Evolutionary conservation across 2,113 vertebrate genomes (phyloP), one percentile per base, ranked within the genome.

Genomic region (Heliornis fulica): DNA sequence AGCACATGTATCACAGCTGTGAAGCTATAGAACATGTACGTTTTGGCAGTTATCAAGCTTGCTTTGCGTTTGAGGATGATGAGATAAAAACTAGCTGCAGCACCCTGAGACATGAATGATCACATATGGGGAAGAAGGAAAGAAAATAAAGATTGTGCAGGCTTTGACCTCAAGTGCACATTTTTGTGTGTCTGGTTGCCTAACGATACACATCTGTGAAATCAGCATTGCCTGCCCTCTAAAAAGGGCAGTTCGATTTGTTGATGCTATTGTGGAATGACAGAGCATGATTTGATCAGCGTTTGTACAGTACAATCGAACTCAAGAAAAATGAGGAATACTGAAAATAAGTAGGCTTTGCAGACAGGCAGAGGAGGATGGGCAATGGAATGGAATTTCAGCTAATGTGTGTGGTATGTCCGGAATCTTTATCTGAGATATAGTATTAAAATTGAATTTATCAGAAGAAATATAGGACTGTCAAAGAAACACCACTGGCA

Each of bases 141-240:
- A 93, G 78, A 92, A 87, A 87, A 91, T 87, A 91, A 89, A 87
- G 84, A 69, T 66, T 85, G 29, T 80, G n/a, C 41, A 89, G 82
- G 48, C 20, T 83, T 91, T 95, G 91, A 95, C 91, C 87, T 88
- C 74, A 61, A 95, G 61, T 63, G 45, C 75, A 76, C 54, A 87
- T 95, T 94, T 97, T 91, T 94, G 36, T 93, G 57, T 70, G 82
- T 91, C 87, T 95, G 78, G 41, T n/a, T 95, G 81, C 34, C 45
- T 96, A 96, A 96, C 5, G 3, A 91, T 72, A 93, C 43, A 88
- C 78, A 93, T 94, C 87, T 91, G 84, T 91, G 93, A 96, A 96
- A 91, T 90, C 66, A 83, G 63, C 38, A 40, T 57, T 46, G 57
- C 26, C 41, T 57, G 53, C 45, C 54, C 54, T 77, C 85, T 66